Base-by-base conservation (phyloP, 2,113 vertebrate species). In the Callithrix jacchus region DNA sequence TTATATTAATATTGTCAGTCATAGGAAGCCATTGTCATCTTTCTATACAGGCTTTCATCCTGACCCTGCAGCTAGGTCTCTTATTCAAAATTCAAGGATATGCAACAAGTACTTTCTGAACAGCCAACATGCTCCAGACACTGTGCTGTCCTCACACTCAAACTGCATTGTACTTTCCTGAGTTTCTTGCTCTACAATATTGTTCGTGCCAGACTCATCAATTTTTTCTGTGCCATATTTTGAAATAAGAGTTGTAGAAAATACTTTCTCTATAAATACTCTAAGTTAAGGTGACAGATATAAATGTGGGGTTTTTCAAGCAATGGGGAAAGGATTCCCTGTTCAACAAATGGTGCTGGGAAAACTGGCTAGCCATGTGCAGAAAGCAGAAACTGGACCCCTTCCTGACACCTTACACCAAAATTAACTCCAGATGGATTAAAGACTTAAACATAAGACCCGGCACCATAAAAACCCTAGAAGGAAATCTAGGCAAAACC, bases 31-130 rank as follows among this genome's bases (percentile, higher is more conserved):
- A 30, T 3, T 14, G 25, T 54, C 25, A 86, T 74, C 70, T 93
- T 25, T 89, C 66, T n/a, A 32, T 40, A n/a, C 87, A 90, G 1
- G 14, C 80, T 92, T 30, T 27, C 6, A 8, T 93, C 2, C 42
- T 84, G 7, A 64, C 23, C 18, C 37, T 89, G 45, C 7, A 94
- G 68, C 12, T 52, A 73, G 16, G 92, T 10, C 56, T 76, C 42
- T 68, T 42, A 92, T 52, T 84, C 18, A 79, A 81, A 96, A 37
- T 86, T 97, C 77, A 87, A 54, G 52, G 25, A 30, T 37, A 83
- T 32, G 56, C 32, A 89, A 45, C 17, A 10, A 87, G 40, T 21
- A 47, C 54, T 87, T 85, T 52, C 25, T 40, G n/a, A 91, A 83
- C 6, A 91, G n/a, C 61, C 80, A 42, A 52, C 2, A 61, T 23